Conservation (phyloP, 2,888 invertebrate species). For the Agrotis clavis region DNA sequence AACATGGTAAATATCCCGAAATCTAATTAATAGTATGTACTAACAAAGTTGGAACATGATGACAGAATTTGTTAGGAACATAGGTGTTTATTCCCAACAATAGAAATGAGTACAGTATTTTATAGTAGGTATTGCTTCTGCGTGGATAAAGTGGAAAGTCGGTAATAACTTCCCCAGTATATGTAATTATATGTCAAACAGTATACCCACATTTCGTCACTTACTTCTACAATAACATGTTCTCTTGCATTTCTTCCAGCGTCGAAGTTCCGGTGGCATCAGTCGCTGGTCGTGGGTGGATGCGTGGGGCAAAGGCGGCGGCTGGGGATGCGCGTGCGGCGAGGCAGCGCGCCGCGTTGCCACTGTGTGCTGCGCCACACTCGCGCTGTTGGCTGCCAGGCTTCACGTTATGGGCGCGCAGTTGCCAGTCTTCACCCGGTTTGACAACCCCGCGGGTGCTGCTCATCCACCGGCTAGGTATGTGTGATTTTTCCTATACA, state of each 20-base stretch:
- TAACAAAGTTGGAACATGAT: too few species aligned
- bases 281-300: slow-evolving; percentile 87
- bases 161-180: too few species aligned
- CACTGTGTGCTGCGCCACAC: slow-evolving; percentile 95
- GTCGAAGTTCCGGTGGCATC: slow-evolving; percentile 77
- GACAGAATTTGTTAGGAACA: too few species aligned
- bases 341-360: slow-evolving; percentile 94
- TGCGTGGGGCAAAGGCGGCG: slow-evolving; percentile 86
- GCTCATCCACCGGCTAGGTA: slow-evolving; percentile 93
- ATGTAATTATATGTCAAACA: too few species aligned
- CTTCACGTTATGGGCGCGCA: slow-evolving; percentile 99
- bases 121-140: too few species aligned
- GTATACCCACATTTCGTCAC: too few species aligned
- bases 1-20: too few species aligned
- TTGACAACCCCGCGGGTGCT: slow-evolving; percentile 99
- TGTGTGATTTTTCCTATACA: slow-evolving; percentile 1
- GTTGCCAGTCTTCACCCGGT: slow-evolving; percentile 98
- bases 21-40: too few species aligned
- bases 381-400: slow-evolving; percentile 95
- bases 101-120: too few species aligned
- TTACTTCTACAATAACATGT: too few species aligned
- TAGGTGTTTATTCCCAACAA: too few species aligned
- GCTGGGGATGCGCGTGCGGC: slow-evolving; percentile 88
- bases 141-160: too few species aligned
- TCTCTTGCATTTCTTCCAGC: slow-evolving; percentile 70